Percentiles rank a stretch among this genome's conserved stretches.
Evolutionary conservation across 2,113 vertebrate genomes (phyloP).

Genomic region (Amia ocellicauda): DNA sequence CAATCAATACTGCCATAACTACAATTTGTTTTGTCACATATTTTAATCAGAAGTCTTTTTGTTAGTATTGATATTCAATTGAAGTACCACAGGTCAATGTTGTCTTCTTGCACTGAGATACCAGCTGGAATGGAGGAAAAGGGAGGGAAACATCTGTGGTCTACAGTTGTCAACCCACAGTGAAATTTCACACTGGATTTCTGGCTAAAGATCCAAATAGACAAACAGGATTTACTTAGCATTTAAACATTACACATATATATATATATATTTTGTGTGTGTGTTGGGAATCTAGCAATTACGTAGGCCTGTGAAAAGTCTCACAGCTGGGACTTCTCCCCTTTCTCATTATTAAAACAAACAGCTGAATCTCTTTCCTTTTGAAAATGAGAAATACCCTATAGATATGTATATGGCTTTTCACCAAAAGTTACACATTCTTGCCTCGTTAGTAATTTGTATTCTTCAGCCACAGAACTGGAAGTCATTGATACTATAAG

Average conservation of each 20-base stretch:
- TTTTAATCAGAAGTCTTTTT: too few relatives aligned
- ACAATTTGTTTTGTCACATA: too few relatives aligned
- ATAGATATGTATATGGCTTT: background rate
- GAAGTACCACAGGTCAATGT: too few relatives aligned
- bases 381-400: background rate
- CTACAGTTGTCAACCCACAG: constrained; percentile 55
- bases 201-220: constrained; percentile 55
- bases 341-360: background rate
- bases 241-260: constrained; percentile 45
- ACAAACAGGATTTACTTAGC: constrained; percentile 63
- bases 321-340: constrained; percentile 31
- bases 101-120: background rate
- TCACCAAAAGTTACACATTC: constrained; percentile 28
- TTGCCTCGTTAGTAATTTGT: constrained; percentile 17
- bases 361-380: background rate
- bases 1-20: too few relatives aligned
- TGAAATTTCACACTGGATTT: constrained; percentile 68
- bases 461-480: constrained; percentile 38
- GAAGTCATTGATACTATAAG: constrained; percentile 52
- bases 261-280: constrained; percentile 33
- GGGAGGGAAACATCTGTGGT: constrained; percentile 64
- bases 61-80: too few relatives aligned
- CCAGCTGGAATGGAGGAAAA: constrained; percentile 48
- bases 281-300: constrained; percentile 39
- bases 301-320: constrained; percentile 38